Evolutionary conservation across 2,888 invertebrate genomes (phyloP).

Genomic region (Pimpla rufipes): DNA sequence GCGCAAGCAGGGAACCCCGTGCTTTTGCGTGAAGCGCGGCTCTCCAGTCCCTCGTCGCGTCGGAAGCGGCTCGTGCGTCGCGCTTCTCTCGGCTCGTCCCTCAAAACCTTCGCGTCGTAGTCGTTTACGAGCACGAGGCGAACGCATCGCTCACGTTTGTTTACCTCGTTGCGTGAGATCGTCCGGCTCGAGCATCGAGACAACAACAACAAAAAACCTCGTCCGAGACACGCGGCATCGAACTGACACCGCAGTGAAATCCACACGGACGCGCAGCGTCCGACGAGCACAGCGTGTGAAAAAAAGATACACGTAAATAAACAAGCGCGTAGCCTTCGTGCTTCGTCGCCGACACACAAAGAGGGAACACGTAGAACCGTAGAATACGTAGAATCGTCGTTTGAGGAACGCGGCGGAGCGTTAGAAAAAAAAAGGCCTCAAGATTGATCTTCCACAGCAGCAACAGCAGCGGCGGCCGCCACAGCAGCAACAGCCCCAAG

Average conservation of each 20-base stretch:
- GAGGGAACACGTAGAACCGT: background rate
- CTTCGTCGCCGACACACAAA: background rate
- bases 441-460: slow-evolving; percentile 54
- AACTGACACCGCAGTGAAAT: background rate
- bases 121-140: background rate
- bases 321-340: slow-evolving; percentile 9
- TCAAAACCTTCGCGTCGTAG: slow-evolving; percentile 7
- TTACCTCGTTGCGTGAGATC: background rate
- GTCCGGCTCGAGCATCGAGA: background rate
- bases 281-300: background rate
- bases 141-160: background rate
- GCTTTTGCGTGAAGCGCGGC: slow-evolving; percentile 76
- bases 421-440: slow-evolving; percentile 45
- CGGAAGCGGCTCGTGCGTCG: slow-evolving; percentile 67
- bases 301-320: background rate
- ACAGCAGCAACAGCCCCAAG: slow-evolving; percentile 32
- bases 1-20: slow-evolving; percentile 75
- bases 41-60: slow-evolving; percentile 70
- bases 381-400: background rate
- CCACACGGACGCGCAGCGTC: background rate
- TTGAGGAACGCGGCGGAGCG: slow-evolving; percentile 30
- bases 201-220: background rate
- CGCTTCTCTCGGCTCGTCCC: slow-evolving; percentile 36
- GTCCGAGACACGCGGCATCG: background rate
- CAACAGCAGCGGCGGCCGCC: background rate